phyloP scores from a whole-genome alignment of 2,113 vertebrate species.

The Dipodomys spectabilis region DNA sequence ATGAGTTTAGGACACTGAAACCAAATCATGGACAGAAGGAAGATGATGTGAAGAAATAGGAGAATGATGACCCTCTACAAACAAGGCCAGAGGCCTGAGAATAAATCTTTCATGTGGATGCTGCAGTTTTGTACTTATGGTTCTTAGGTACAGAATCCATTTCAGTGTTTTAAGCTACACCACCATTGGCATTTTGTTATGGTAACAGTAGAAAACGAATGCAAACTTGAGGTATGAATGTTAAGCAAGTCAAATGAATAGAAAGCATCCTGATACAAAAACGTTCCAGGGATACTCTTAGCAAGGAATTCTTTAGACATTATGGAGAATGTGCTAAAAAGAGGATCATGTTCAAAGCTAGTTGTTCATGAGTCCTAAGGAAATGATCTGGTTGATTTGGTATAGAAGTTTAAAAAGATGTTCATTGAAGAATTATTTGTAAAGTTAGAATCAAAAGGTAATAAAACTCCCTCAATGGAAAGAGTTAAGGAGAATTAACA shows the following conservation, averaged over 20 bases:
- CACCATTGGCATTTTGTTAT: not conserved
- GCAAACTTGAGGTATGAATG: not conserved
- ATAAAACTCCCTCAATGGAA: not conserved
- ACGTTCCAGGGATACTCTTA: not conserved
- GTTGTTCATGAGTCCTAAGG: not conserved
- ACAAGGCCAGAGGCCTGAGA: not conserved
- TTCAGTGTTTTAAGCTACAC: not conserved
- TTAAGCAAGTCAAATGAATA: not conserved
- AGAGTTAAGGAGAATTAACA: not conserved
- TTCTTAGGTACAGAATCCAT: not conserved
- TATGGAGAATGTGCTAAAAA: not conserved
- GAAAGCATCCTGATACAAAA: not conserved
- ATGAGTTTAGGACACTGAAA: not conserved
- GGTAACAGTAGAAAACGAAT: not conserved
- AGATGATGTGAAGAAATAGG: not conserved
- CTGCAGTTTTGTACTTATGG: not conserved
- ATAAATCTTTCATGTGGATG: not conserved
- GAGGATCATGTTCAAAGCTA: not conserved
- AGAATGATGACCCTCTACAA: not conserved
- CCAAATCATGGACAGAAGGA: not conserved
- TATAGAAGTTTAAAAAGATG: not conserved
- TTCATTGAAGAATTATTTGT: not conserved
- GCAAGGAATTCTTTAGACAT: not conserved
- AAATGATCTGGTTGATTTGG: not conserved
- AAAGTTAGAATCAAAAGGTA: not conserved